Evolutionary conservation across 2,888 invertebrate species (phyloP).

Genomic region (Leptinotarsa juncta): DNA sequence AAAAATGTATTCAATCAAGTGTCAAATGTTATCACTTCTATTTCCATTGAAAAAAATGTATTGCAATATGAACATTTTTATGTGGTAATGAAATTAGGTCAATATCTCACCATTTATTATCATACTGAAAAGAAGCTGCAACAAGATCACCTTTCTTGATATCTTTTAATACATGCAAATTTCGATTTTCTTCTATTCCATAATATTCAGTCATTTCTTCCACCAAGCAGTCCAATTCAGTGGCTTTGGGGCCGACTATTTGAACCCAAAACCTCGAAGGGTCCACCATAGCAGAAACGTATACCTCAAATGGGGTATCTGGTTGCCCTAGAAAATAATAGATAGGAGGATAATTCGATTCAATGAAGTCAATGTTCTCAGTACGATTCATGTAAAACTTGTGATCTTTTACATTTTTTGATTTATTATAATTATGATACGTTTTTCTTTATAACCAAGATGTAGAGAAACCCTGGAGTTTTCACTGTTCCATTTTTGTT

Average conservation of each 20-base stretch:
- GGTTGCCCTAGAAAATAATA: slow-evolving; percentile 54
- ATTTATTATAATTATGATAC: too few relatives aligned
- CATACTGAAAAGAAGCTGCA: slow-evolving; percentile 84
- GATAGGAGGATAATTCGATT: too few relatives aligned
- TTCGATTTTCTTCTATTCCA: slow-evolving; percentile 72
- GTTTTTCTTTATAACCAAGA: too few relatives aligned
- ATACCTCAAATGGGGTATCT: slow-evolving; percentile 82
- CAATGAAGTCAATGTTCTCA: too few relatives aligned
- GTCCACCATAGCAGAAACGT: slow-evolving; percentile 85
- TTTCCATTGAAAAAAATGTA: too few relatives aligned
- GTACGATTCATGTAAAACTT: too few relatives aligned
- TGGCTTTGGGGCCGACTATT: slow-evolving; percentile 77
- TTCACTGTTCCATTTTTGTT: too few relatives aligned
- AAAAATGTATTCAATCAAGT: too few relatives aligned
- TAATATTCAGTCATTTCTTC: slow-evolving; percentile 88
- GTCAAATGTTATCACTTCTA: too few relatives aligned
- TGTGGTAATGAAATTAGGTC: neutral
- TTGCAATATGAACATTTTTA: too few relatives aligned
- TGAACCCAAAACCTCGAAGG: slow-evolving; percentile 90
- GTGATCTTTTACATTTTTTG: too few relatives aligned
- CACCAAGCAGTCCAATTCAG: slow-evolving; percentile 82
- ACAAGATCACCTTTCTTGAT: slow-evolving; percentile 82
- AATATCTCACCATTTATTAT: slow-evolving; percentile 79
- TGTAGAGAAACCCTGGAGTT: too few relatives aligned
- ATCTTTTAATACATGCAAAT: slow-evolving; percentile 69